Percentiles rank a stretch among this genome's conserved stretches.
Evolutionary conservation across 2,888 invertebrate species (phyloP).

Genomic region (Scaptomyza reducta): DNA sequence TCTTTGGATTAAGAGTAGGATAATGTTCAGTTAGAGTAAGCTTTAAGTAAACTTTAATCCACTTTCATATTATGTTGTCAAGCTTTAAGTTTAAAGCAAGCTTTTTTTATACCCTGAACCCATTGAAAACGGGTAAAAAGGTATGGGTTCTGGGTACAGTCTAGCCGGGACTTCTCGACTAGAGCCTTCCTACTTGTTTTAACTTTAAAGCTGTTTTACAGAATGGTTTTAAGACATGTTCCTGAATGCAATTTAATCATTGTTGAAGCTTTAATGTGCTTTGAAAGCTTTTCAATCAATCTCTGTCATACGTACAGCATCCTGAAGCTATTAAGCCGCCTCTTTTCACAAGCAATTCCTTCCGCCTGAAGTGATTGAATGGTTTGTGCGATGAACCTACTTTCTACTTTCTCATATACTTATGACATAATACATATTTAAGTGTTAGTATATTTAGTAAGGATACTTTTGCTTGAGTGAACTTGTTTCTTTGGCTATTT

Average conservation of each 20-base stretch:
- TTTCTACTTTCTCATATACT: slow-evolving; percentile 7
- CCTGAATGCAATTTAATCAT: not conserved
- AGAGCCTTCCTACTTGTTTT: too few species aligned
- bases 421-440: not conserved
- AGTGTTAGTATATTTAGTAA: not conserved
- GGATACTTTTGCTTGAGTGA: slow-evolving; percentile 18
- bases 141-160: too few species aligned
- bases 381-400: slow-evolving; percentile 19
- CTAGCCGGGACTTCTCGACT: too few species aligned
- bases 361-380: slow-evolving; percentile 2
- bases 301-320: not conserved
- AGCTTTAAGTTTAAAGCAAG: too few species aligned
- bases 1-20: too few species aligned
- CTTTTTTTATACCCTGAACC: too few species aligned
- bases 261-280: not conserved
- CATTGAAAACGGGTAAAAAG: too few species aligned
- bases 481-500: slow-evolving; percentile 3
- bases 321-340: not conserved
- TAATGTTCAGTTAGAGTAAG: too few species aligned
- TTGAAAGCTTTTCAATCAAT: not conserved
- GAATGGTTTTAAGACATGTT: not conserved
- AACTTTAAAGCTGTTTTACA: too few species aligned
- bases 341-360: not conserved
- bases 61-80: too few species aligned
- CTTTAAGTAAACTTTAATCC: too few species aligned